phyloP scores from a whole-genome alignment of 2,797 vertebrate genomes.

The Erethizon dorsatum region DNA sequence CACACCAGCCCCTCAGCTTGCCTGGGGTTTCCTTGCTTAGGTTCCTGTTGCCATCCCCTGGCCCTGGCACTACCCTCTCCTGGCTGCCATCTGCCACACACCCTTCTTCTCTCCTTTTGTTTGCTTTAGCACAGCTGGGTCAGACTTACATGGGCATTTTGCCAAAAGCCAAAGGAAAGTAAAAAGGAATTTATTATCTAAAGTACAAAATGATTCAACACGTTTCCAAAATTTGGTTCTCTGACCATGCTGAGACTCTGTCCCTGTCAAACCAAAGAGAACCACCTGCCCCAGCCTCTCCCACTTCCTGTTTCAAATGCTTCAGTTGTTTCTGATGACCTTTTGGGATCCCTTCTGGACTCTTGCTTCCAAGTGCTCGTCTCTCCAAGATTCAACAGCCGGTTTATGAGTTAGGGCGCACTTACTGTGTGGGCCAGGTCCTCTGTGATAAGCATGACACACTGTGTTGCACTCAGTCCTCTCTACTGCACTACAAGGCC shows the following conservation, averaged over 20 bases:
- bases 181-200: conserved; percentile 58
- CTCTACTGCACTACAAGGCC: not conserved
- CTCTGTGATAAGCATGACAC: not conserved
- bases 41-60: not conserved
- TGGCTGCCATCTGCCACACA: not conserved
- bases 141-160: not conserved
- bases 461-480: not conserved
- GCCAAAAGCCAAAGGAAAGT: conserved; percentile 66
- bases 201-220: conserved; percentile 29
- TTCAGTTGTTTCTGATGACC: not conserved
- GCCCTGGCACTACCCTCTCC: not conserved
- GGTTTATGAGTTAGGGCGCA: not conserved
- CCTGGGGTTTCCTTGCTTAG: not conserved
- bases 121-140: conserved; percentile 47
- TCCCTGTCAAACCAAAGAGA: conserved; percentile 1
- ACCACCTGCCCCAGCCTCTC: not conserved
- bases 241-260: not conserved
- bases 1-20: not conserved
- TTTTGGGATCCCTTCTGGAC: not conserved
- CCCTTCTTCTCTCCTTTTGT: not conserved
- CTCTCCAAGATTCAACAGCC: not conserved
- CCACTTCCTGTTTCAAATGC: not conserved
- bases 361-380: not conserved
- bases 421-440: not conserved
- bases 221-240: conserved; percentile 32